Evolutionary conservation across 2,888 invertebrate species (phyloP), one percentile per base, ranked within the genome.

Genomic region (Marronus borbonicus): DNA sequence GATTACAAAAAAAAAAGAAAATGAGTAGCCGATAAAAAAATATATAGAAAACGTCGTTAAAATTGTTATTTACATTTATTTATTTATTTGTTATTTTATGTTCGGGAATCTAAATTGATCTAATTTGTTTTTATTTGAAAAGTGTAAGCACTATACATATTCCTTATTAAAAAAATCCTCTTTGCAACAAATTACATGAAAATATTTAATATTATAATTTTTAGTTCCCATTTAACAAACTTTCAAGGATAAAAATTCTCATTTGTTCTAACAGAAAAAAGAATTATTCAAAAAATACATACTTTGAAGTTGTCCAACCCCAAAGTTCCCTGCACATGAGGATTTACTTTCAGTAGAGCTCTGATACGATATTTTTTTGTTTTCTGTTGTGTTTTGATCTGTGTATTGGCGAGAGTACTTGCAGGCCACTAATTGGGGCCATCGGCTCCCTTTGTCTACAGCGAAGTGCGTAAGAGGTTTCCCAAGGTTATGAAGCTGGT

Each of bases 401-500:
- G 66, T 66, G 14, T 39, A 12, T 65, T 74, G 70, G 44, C 76
- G 79, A 81, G 81, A 81, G 68, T 82, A 80, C 81, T 82, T 79
- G 76, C 81, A 81, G 81, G 80, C 69, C 78, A 76, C 69, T 80
- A 79, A 80, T 79, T 80, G 58, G 81, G 80, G 80, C 80, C 84
- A 84, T 84, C 83, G 82, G 85, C 86, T 84, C 85, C 87, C 88
- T 68, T 78, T 78, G 76, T 91, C 92, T 92, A 90, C 95, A 98
- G 97, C 90, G 97, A 96, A 88, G 92, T 97, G 86, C 93, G 97
- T 89, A 95, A 94, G 89, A 92, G 93, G 87, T 97, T 98, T 85
- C 97, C 97, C 74, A 97, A 96, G 89, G 91, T 98, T 83, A 84
- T 92, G 69, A 94, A 94, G 90, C 89, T 98, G 94, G 98, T 98